Evolutionary conservation across 2,113 vertebrate genomes (phyloP), one percentile per base, ranked within the genome.

Genomic region (Coptodon rendalli): DNA sequence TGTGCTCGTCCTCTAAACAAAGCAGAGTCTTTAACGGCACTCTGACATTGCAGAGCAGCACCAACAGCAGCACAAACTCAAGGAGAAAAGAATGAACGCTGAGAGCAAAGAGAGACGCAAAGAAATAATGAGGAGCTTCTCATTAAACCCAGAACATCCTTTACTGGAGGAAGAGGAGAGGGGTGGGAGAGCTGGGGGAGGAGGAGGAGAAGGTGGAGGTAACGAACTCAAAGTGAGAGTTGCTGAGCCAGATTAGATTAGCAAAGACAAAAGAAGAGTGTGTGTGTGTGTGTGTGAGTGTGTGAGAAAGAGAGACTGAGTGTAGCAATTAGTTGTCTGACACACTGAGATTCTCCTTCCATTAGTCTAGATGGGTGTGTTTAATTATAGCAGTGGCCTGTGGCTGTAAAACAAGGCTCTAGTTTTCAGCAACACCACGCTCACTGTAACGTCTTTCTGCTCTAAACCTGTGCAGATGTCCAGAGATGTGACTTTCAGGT

Each of bases 321-420:
- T 88, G 90, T 52, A 81, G 90, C 81, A 92, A 94, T 93, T 92
- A 93, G 87, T 27, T 76, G 85, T 34, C 36, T 90, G 91, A 93
- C 91, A 90, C 14, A 53, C 84, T 8, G 84, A 89, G 81, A 71
- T 82, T 91, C 87, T 90, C 50, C 91, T 85, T 82, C 88, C 91
- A 92, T 94, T 92, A 94, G 91, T 92, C 83, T 83, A 66, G 81
- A 85, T 88, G 89, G 54, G 83, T 53, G 87, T 71, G 82, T 92
- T 92, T 92, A 89, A 92, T 93, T 92, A 89, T 48, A 82, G 92
- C 84, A 1, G 63, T 24, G 86, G 90, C 91, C 89, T 34, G 82
- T 84, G 86, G 89, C 92, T 85, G 66, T 89, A 88, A 90, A 91
- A 89, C 91, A 83, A 40, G 45, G 7, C 81, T 76, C 19, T 59